Evolutionary conservation across 2,797 vertebrate genomes (phyloP).

Genomic region (Morus bassanus): DNA sequence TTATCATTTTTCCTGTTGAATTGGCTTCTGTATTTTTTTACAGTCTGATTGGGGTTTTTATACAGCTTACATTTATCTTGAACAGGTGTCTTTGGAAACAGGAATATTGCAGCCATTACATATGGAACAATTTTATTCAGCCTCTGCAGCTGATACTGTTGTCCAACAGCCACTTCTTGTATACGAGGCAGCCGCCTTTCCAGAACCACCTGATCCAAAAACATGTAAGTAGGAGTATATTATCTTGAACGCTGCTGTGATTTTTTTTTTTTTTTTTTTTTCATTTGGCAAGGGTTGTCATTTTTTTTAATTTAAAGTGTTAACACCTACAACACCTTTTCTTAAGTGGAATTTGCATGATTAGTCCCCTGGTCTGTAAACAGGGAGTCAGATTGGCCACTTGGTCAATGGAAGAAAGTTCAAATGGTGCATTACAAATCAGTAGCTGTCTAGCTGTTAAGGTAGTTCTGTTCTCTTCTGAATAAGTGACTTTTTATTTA

Average conservation of each 20-base stretch:
- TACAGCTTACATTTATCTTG: background rate
- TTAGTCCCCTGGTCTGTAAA: background rate
- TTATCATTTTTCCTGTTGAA: background rate
- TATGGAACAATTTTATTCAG: constrained; percentile 18
- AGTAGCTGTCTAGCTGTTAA: background rate
- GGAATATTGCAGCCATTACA: constrained; percentile 1
- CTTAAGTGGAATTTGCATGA: background rate
- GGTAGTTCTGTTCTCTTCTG: background rate
- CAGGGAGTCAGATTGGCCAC: background rate
- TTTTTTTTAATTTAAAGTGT: background rate
- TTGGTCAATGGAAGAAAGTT: background rate
- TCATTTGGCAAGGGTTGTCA: background rate
- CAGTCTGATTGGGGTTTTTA: background rate
- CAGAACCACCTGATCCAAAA: constrained; percentile 31
- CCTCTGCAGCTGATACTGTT: background rate
- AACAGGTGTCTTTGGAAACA: constrained; percentile 66
- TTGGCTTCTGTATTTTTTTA: background rate
- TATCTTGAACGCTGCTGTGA: background rate
- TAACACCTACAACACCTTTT: background rate
- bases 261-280: background rate
- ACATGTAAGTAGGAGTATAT: constrained; percentile 64
- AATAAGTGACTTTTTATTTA: background rate
- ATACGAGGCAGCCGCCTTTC: background rate
- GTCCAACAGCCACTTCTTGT: background rate
- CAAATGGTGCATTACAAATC: background rate